Percentiles rank a stretch among this genome's conserved stretches.
Conservation (phyloP, 2,888 invertebrate genomes). For the Cylloceria caligata region DNA sequence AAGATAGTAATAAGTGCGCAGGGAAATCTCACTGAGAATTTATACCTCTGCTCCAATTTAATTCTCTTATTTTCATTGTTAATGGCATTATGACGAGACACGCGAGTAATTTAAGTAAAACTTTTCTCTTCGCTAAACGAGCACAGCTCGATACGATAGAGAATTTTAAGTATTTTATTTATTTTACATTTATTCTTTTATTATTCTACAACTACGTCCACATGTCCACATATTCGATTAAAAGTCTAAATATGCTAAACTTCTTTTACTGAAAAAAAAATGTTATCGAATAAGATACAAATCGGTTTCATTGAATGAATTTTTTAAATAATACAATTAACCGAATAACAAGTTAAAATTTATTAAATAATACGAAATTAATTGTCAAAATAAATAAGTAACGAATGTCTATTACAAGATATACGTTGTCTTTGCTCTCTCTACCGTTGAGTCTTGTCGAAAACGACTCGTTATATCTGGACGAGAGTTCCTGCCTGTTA, state of each 20-base stretch:
- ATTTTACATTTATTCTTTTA: neutral
- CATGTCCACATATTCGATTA: no score
- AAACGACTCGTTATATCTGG: conserved; percentile 1
- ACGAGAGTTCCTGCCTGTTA: conserved; percentile 65
- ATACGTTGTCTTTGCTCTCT: no score
- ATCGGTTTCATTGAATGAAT: no score
- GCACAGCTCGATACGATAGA: neutral
- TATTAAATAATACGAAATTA: neutral
- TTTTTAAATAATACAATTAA: neutral
- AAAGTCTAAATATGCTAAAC: no score
- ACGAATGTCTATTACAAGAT: neutral
- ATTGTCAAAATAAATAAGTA: neutral
- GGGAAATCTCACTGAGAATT: neutral
- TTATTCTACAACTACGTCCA: neutral
- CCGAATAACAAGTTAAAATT: neutral
- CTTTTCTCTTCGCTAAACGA: neutral
- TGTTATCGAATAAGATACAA: no score
- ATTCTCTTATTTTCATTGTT: neutral
- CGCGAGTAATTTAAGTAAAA: neutral
- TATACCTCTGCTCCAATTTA: neutral
- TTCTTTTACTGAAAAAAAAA: neutral
- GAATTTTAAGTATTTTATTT: neutral
- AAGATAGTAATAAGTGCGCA: neutral
- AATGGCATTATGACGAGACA: neutral
- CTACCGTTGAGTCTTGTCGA: neutral